Evolutionary conservation across 2,888 invertebrate species (phyloP), one percentile per base, ranked within the genome.

Genomic region (Noctua janthe): DNA sequence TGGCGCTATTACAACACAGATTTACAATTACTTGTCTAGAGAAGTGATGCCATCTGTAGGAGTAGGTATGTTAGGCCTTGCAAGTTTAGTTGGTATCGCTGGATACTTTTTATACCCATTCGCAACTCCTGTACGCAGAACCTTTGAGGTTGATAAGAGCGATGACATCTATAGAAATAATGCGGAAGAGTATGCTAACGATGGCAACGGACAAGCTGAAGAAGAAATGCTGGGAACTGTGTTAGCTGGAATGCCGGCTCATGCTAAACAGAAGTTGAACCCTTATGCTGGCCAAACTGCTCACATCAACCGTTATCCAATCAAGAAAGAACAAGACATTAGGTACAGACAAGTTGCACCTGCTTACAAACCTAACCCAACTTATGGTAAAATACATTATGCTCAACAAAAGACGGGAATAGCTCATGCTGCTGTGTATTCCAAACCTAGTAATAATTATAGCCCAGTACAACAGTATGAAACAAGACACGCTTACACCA

Each of bases 21-120:
- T 98, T 49, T 98, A 98, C 91, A 98, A 98, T 90, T 98, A 98
- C 90, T 94, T 98, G 66, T 98, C 98, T 5, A 97, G 98, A 88
- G 98, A 98, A 96, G 98, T 98, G 0, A 98, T 98, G 98, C 98
- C 98, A 0, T 98, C 98, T 54, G 98, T 98, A 39, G 98, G 98
- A 1, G 98, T 98, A 0, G 98, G 98, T 89, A 95, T 98, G 39
- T 97, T 98, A 20, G 98, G 98, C 2, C 94, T 98, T 67, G 98
- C 98, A 82, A 97, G 98, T 82, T 97, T 98, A 64, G 98, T 98
- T 4, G 98, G 98, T 4, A 93, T 98, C 59, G 98, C 98, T 56
- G 98, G 98, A 76, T 98, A 98, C 89, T 98, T 98, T 93, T 95
- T 98, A 39, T 98, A 98, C 95, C 98, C 98, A 8, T 98, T 98